phyloP scores from a whole-genome alignment of 2,113 vertebrate species.

The Brachyistius frenatus region DNA sequence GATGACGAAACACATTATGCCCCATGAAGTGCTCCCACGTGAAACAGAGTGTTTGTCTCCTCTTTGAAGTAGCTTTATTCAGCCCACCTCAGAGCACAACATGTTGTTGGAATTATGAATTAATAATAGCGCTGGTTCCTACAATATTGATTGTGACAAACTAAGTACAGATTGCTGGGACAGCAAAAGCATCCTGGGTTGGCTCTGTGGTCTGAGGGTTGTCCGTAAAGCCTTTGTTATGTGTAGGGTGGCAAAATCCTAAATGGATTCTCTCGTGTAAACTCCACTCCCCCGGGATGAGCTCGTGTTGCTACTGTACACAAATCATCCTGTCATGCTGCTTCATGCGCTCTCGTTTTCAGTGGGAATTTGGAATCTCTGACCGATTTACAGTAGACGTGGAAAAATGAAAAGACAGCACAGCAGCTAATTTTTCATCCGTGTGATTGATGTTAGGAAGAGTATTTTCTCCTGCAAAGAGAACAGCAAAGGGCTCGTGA shows the following conservation, averaged over 20 bases:
- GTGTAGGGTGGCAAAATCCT: slow-evolving; percentile 47
- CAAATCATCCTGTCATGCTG: slow-evolving; percentile 68
- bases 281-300: slow-evolving; percentile 60
- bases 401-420: slow-evolving; percentile 35
- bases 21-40: slow-evolving; percentile 61
- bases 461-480: slow-evolving; percentile 21
- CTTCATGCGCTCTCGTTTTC: slow-evolving; percentile 56
- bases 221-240: slow-evolving; percentile 65
- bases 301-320: slow-evolving; percentile 73
- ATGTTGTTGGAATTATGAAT: slow-evolving; percentile 74
- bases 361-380: slow-evolving; percentile 7
- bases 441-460: slow-evolving; percentile 42
- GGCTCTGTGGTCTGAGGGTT: slow-evolving; percentile 49
- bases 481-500: slow-evolving; percentile 15
- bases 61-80: slow-evolving; percentile 56
- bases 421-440: slow-evolving; percentile 30
- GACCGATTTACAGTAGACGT: slow-evolving; percentile 5
- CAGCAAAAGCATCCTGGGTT: slow-evolving; percentile 46
- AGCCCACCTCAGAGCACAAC: slow-evolving; percentile 38
- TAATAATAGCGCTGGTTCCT: slow-evolving; percentile 74
- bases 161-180: slow-evolving; percentile 71
- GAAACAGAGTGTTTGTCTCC: slow-evolving; percentile 56
- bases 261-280: slow-evolving; percentile 63
- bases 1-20: slow-evolving; percentile 64
- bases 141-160: slow-evolving; percentile 80